Evolutionary conservation across 1,140 invertebrate species (phyloP), one percentile per base, ranked within the genome.

Genomic region (Heliconius himera): DNA sequence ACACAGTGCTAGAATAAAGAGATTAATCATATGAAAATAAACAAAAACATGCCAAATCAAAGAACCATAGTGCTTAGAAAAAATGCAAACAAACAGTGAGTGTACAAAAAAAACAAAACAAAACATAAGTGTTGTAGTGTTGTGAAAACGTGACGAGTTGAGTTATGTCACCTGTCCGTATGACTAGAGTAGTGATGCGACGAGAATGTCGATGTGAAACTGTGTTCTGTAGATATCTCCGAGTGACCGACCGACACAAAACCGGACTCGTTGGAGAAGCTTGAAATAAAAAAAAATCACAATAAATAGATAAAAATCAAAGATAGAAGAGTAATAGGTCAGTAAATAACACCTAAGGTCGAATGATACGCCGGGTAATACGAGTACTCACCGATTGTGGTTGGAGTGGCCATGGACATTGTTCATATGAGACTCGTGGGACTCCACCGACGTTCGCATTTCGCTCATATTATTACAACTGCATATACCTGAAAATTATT

Each of bases 231-330:
- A 1, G 92, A 91, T 75, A 94, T 89, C 85, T 93, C 88, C 66
- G 89, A 85, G 82, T 94, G 90, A 16, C 96, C 96, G 95, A 97
- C 96, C 4, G 97, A 97, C 73, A 97, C 96, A 89, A 97, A 97
- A 80, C 97, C 97, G 77, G 96, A 96, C 89, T 96, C 95, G 74
- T 95, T 96, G 76, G 94, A 95, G 86, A 95, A 95, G 78, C 94
- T 95, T 79, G 70, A 71, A 85, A 85, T 70, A 84, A 74, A 83
- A 74, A 76, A 73, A 78, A 56, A 36, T 70, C 70, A 77, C 71
- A 60, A 73, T 56, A 73, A 78, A 73, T 73, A 73, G 71, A 78
- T 22, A 36, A 18, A 46, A 78, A 78, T 51, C 22, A 33, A 56
- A 60, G 70, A 56, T n/a, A 66, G 33, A 46, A 60, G 71, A 73